A percentile compares a stretch with the other conserved stretches of the same genome.
Evolutionary conservation across 2,888 invertebrate genomes (phyloP).

Genomic region (Drosophila picticornis): DNA sequence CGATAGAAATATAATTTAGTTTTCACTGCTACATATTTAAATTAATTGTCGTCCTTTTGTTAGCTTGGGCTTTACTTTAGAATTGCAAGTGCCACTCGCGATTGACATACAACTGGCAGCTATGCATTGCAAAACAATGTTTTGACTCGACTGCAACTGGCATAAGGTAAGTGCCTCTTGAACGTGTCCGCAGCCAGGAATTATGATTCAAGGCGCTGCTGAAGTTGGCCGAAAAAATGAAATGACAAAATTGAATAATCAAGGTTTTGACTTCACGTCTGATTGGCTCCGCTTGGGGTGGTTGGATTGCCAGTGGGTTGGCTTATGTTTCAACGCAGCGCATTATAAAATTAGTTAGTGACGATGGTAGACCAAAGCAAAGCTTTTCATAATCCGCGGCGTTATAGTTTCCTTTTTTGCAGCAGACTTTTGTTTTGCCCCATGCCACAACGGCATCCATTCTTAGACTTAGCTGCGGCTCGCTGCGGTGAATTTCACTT

Average conservation of each 20-base stretch:
- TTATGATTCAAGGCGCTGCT: constrained; percentile 18
- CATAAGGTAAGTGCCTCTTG: constrained; percentile 23
- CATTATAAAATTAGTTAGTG: constrained; percentile 35
- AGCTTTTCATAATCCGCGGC: constrained; percentile 32
- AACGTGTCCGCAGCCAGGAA: constrained; percentile 25
- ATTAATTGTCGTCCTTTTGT: constrained; percentile 67
- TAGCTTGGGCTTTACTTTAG: constrained; percentile 1
- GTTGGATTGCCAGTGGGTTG: not conserved
- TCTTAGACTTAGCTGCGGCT: constrained; percentile 1
- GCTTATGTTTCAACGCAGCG: constrained; percentile 1
- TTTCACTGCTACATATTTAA: constrained; percentile 35
- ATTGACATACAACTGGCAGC: constrained; percentile 12
- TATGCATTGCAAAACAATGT: constrained; percentile 36
- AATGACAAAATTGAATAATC: not conserved
- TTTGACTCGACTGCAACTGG: constrained; percentile 1
- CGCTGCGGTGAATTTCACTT: constrained; percentile 75
- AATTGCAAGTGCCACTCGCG: constrained; percentile 44
- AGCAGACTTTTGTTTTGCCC: constrained; percentile 17
- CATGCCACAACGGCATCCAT: constrained; percentile 1
- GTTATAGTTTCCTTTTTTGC: constrained; percentile 18
- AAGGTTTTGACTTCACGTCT: constrained; percentile 22
- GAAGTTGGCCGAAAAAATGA: not conserved
- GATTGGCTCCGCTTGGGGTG: constrained; percentile 4
- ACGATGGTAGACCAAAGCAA: not conserved
- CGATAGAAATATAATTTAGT: not conserved